These are phyloP conservation scores for Orycteropus afer DNA, from an alignment of 2,113 vertebrate species.

Conservation along the genomic window DNA sequence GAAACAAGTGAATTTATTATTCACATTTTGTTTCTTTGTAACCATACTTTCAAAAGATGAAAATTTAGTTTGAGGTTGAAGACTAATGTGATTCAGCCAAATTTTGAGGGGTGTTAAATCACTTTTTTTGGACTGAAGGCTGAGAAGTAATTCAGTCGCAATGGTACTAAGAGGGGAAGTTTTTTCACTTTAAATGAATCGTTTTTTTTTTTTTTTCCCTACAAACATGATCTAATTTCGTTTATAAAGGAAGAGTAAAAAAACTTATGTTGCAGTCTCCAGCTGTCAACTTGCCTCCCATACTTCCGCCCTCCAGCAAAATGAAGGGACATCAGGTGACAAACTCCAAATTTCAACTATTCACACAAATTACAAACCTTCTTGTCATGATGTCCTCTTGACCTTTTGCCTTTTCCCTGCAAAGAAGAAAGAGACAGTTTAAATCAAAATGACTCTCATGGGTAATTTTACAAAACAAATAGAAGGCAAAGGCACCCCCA, in stretches of 20 bases:
- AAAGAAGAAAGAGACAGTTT: conserved; percentile 72
- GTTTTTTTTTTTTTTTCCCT: not conserved
- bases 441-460: conserved; percentile 73
- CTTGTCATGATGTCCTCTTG: conserved; percentile 52
- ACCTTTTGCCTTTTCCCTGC: conserved; percentile 64
- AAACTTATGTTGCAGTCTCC: conserved; percentile 52
- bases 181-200: conserved; percentile 35
- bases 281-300: conserved; percentile 49
- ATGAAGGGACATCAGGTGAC: conserved; percentile 74
- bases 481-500: not conserved
- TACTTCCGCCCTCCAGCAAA: conserved; percentile 69
- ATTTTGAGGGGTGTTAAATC: conserved; percentile 27
- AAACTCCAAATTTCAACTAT: conserved; percentile 73
- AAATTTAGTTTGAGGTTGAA: conserved; percentile 18
- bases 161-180: not conserved
- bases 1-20: not conserved
- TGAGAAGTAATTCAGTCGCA: not conserved
- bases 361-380: conserved; percentile 81
- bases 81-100: not conserved
- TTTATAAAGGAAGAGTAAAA: conserved; percentile 32
- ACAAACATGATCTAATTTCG: conserved; percentile 49
- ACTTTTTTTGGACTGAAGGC: conserved; percentile 31
- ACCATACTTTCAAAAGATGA: conserved; percentile 26
- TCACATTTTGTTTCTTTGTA: conserved; percentile 12
- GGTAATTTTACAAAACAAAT: conserved; percentile 72